phyloP scores from a whole-genome alignment of 1,140 invertebrate species.

The Chionoecetes opilio region DNA sequence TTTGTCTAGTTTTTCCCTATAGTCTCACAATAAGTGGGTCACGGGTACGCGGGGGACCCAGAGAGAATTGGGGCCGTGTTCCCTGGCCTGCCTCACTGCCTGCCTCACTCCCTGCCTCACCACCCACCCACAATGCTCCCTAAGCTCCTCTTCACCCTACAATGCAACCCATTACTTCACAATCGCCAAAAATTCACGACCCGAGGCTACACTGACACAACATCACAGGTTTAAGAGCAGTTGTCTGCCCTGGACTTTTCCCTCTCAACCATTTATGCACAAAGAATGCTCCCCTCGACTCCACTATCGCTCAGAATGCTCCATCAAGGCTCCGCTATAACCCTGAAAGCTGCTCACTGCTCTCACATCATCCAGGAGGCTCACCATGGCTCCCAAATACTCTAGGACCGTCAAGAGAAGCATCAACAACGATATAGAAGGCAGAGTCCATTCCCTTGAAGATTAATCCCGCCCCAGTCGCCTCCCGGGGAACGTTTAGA shows the following conservation, averaged over 20 bases:
- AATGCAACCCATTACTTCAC: background rate
- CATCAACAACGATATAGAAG: background rate
- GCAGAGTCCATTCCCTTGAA: background rate
- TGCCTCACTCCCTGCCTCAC: background rate
- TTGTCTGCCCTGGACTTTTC: too few relatives aligned
- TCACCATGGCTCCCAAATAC: background rate
- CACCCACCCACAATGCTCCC: background rate
- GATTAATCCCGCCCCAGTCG: conserved; percentile 12
- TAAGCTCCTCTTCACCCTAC: background rate
- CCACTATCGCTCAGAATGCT: background rate
- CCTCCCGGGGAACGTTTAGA: background rate
- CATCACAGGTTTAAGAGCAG: too few relatives aligned
- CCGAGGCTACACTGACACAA: too few relatives aligned
- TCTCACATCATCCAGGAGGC: background rate
- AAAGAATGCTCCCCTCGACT: background rate
- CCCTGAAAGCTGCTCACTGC: background rate
- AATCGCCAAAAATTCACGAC: too few relatives aligned
- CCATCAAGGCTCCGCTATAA: too few relatives aligned
- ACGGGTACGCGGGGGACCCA: background rate
- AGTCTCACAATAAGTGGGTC: background rate
- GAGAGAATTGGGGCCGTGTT: background rate
- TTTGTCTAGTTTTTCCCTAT: background rate
- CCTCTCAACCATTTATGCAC: too few relatives aligned
- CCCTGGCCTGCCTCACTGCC: background rate
- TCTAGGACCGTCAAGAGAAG: background rate